Evolutionary conservation across 2,888 invertebrate genomes (phyloP), one percentile per base, ranked within the genome.

Genomic region (Dryomyza anilis): DNA sequence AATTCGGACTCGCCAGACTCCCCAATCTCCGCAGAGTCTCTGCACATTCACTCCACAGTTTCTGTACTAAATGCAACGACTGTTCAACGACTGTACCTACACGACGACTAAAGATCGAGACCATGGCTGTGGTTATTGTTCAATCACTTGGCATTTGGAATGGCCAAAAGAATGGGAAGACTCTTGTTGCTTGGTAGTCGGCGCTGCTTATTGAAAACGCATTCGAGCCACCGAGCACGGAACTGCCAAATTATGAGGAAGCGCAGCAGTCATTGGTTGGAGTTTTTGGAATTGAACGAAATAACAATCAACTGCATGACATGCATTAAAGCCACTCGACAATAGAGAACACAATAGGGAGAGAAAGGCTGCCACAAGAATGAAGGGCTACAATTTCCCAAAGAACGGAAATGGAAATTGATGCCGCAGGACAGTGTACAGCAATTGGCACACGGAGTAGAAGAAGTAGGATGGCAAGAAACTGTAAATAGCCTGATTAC

Each of bases 11-110:
- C 29, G 16, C 25, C n/a, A n/a, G n/a, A n/a, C n/a, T n/a, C n/a
- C n/a, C n/a, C n/a, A n/a, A n/a, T n/a, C n/a, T n/a, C n/a, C n/a
- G 52, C 39, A 39, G 46, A 53, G 29, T 27, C 14, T 39, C 43
- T 53, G 43, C 53, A 43, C 53, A 39, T 61, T 46, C 43, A 29
- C n/a, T n/a, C 6, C 29, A 21, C 61, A 53, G 21, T n/a, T n/a
- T n/a, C n/a, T n/a, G n/a, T n/a, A n/a, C n/a, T n/a, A n/a, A n/a
- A n/a, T n/a, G n/a, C 27, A 52, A 53, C 27, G 14, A 21, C 23
- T 25, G 12, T 7, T 25, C 48, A 25, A 16, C 16, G 8, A 16
- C 43, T 16, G 6, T 14, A 39, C 14, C 1, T 16, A 36, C 36
- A 36, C n/a, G n/a, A 7, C 36, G n/a, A 36, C 4, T 14, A 5